phyloP scores from a whole-genome alignment of 2,113 vertebrate species.

The Osmerus mordax region DNA sequence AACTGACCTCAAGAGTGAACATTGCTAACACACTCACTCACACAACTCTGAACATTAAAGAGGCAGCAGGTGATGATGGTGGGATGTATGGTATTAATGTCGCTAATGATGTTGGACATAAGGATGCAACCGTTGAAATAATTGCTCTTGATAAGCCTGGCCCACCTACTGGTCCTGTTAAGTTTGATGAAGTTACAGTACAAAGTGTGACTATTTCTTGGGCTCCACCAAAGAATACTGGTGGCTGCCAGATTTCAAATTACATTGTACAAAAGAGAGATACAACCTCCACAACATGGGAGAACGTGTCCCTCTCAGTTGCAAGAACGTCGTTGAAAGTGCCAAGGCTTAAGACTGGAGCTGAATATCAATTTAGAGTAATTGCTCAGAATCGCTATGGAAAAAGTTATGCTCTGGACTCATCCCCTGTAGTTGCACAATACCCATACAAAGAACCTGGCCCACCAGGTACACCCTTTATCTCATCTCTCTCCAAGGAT shows the following conservation, averaged over 20 bases:
- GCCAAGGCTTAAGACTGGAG: constrained; percentile 87
- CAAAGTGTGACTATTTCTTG: constrained; percentile 92
- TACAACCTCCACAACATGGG: constrained; percentile 88
- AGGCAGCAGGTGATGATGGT: constrained; percentile 86
- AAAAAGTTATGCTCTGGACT: constrained; percentile 92
- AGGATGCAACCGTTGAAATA: constrained; percentile 85
- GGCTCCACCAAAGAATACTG: constrained; percentile 87
- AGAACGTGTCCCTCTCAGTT: constrained; percentile 85
- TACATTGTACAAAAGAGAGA: constrained; percentile 97
- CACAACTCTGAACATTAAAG: constrained; percentile 87
- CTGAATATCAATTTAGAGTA: constrained; percentile 97
- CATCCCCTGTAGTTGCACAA: constrained; percentile 82
- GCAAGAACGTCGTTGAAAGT: constrained; percentile 91
- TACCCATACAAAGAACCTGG: constrained; percentile 97
- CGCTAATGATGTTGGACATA: constrained; percentile 85
- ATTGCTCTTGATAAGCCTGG: constrained; percentile 94
- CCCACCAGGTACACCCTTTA: constrained; percentile 94
- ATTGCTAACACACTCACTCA: constrained; percentile 75
- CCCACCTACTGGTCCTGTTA: constrained; percentile 90
- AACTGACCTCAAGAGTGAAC: constrained; percentile 91
- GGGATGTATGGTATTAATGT: constrained; percentile 88
- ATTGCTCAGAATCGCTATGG: constrained; percentile 97
- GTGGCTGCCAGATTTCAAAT: constrained; percentile 94
- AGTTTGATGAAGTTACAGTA: constrained; percentile 91
- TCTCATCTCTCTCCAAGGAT: constrained; percentile 82